Base-by-base conservation (phyloP, 2,797 vertebrate genomes). In the Hemitrygon akajei region DNA sequence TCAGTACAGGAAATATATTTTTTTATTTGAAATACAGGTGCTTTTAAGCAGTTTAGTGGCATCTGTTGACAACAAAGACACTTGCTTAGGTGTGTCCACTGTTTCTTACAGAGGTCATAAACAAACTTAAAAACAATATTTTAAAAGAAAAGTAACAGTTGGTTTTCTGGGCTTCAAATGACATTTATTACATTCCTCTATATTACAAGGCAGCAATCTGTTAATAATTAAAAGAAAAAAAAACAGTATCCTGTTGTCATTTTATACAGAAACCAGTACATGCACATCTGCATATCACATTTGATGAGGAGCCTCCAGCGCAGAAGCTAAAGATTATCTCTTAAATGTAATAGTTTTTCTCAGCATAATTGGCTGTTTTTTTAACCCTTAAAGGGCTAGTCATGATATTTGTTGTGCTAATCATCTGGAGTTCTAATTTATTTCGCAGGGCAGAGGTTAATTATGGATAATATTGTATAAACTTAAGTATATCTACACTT, bases 11-110 rank as follows among this genome's bases (percentile, higher is more conserved):
- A 96, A 96, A 94, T 97, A 97, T 96, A 96, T 96, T 98, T 93
- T 58, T 93, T 98, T 97, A 97, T 97, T 97, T 96, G 96, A 97
- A 96, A 96, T 97, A 97, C 96, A 97, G 96, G 95, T 96, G 96
- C 95, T 95, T 96, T 96, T 93, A 96, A 95, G 95, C 76, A 95
- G 95, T 95, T 69, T 95, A 71, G 1, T 96, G 94, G 95, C 95
- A 95, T 96, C 96, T 96, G 95, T 96, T 95, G 95, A 96, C 94
- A 95, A 95, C 96, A 96, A 96, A 96, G 95, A 95, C 94, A 94
- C 91, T 75, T 75, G 91, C 40, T 93, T 22, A 1, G 27, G 71
- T 76, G 91, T 93, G 91, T 56, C 71, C 91, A 93, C 91, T 93
- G 91, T 93, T 93, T 93, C 91, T 93, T 93, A 73, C 91, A 93